A percentile compares a stretch with the other conserved stretches of the same genome.
These are phyloP conservation scores for Gymnoscopelus braueri DNA, from an alignment of 2,797 vertebrate genomes.

Conservation along the genomic window DNA sequence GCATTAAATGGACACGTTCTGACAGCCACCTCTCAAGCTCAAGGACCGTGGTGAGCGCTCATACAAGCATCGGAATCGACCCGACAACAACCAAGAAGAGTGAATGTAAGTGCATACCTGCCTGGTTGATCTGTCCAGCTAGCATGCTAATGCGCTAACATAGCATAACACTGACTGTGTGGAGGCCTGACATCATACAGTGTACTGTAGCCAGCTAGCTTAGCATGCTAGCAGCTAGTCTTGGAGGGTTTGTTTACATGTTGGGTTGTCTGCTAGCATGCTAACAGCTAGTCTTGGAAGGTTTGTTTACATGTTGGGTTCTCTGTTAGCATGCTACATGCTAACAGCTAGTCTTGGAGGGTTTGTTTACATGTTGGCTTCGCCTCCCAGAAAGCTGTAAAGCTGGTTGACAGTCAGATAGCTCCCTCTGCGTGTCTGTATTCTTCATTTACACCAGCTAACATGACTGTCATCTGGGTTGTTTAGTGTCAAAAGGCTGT, in stretches of 20 bases:
- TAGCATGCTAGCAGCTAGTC: too few relatives aligned
- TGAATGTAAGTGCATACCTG: slow-evolving; percentile 2
- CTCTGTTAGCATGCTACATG: too few relatives aligned
- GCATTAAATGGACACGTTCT: slow-evolving; percentile 59
- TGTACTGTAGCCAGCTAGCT: too few relatives aligned
- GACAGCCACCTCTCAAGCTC: slow-evolving; percentile 41
- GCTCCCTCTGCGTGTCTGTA: slow-evolving; percentile 26
- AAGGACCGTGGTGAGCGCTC: slow-evolving; percentile 48
- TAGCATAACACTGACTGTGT: background rate
- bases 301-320: background rate
- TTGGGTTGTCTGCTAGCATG: background rate
- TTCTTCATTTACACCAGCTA: slow-evolving; percentile 23
- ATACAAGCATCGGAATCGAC: background rate
- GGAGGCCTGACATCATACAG: too few relatives aligned
- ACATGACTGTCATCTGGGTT: slow-evolving; percentile 2
- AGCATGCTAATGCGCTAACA: slow-evolving; percentile 56
- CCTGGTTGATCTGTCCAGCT: slow-evolving; percentile 72
- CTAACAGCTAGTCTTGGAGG: too few relatives aligned
- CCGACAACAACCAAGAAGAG: too few relatives aligned
- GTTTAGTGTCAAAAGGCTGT: slow-evolving; percentile 4
- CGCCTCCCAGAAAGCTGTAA: background rate
- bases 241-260: background rate
- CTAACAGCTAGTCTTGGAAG: too few relatives aligned
- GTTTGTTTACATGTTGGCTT: background rate
- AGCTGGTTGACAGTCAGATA: slow-evolving; percentile 40